These are phyloP conservation scores for Enteromius fasciolatus DNA, from an alignment of 2,797 vertebrate species.

Conservation along the genomic window DNA sequence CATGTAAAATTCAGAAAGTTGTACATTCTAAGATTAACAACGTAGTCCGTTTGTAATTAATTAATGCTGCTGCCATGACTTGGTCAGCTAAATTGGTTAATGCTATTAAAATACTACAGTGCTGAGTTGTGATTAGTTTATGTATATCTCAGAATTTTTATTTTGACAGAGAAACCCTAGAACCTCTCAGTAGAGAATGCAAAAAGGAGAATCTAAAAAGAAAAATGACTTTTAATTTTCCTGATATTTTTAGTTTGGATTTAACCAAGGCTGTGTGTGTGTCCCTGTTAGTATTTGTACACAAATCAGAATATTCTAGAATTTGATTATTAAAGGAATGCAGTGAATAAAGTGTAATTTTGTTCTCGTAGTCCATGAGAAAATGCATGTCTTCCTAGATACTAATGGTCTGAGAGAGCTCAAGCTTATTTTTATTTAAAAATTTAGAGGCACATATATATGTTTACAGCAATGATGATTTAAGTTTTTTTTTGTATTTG, in stretches of 20 bases:
- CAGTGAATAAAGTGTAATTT: not conserved
- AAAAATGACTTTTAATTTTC: not conserved
- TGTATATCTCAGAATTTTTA: not conserved
- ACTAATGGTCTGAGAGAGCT: not conserved
- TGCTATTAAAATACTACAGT: slow-evolving; percentile 6
- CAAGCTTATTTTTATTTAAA: not conserved
- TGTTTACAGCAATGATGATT: not conserved
- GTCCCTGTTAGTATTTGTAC: not conserved
- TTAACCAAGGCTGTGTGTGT: not conserved
- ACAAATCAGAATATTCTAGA: not conserved
- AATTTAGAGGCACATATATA: not conserved
- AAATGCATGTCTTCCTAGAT: not conserved
- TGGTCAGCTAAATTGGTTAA: not conserved
- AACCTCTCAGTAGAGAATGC: not conserved
- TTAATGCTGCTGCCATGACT: not conserved
- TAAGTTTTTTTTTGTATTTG: not conserved
- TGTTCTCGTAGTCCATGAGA: not conserved
- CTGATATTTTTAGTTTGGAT: not conserved
- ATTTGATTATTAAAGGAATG: slow-evolving; percentile 12
- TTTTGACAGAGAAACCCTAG: not conserved
- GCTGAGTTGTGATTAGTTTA: slow-evolving; percentile 16
- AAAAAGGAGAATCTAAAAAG: not conserved
- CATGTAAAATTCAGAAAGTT: not conserved
- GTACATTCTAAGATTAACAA: not conserved
- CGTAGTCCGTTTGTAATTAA: not conserved